phyloP scores from a whole-genome alignment of 2,797 vertebrate genomes.

The Notolepis coatsorum region DNA sequence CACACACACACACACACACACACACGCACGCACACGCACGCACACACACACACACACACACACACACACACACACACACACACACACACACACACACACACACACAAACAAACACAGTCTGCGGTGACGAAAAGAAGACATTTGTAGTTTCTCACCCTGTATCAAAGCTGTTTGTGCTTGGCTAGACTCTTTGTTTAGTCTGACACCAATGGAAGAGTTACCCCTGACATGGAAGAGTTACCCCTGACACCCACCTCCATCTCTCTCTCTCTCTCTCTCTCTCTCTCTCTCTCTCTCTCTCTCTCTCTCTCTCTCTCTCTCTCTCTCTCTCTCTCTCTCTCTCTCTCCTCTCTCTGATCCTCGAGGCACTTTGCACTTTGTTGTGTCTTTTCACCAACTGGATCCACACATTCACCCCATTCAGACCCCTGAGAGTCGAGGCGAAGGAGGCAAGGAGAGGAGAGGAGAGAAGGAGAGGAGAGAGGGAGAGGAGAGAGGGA shows the following conservation, averaged over 20 bases:
- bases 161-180: not conserved
- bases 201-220: not conserved
- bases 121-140: constrained; percentile 1
- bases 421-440: constrained; percentile 15
- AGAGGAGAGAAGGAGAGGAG: not conserved
- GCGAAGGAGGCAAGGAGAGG: constrained; percentile 35
- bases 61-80: not conserved
- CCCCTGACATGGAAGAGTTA: not conserved
- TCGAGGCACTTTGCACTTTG: not conserved
- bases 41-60: too few species aligned
- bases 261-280: not conserved
- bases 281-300: not conserved
- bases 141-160: not conserved
- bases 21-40: too few species aligned
- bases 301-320: not conserved
- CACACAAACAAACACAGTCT: too few species aligned
- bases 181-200: not conserved
- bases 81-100: not conserved
- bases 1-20: too few species aligned
- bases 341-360: not conserved
- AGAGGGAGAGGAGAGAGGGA: not conserved
- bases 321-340: not conserved
- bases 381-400: constrained; percentile 1
- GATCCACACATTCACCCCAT: not conserved
- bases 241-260: too few species aligned